A percentile compares a stretch with the other conserved stretches of the same genome.
These are phyloP conservation scores for Drosophila subpulchrella DNA, from an alignment of 1,140 invertebrate genomes.

Conservation along the genomic window DNA sequence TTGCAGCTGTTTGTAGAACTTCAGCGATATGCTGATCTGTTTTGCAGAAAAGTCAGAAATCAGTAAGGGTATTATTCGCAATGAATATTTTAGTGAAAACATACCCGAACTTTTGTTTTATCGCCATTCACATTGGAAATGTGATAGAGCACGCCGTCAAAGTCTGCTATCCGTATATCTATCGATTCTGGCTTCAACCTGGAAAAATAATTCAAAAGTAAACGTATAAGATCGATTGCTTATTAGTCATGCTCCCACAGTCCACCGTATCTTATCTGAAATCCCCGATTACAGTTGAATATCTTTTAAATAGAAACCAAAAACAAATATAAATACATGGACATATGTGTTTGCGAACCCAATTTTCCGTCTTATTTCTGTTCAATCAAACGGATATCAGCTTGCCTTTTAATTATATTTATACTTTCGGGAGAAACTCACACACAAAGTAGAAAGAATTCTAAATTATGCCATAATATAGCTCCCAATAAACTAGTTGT, in stretches of 20 bases:
- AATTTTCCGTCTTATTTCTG: background rate
- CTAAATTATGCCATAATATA: slow-evolving; percentile 40
- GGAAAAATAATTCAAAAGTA: slow-evolving; percentile 50
- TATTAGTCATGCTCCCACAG: slow-evolving; percentile 35
- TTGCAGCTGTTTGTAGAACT: slow-evolving; percentile 99
- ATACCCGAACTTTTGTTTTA: slow-evolving; percentile 98
- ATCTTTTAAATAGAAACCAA: background rate
- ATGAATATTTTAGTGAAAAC: slow-evolving; percentile 70
- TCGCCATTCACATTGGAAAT: slow-evolving; percentile 98
- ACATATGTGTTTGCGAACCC: slow-evolving; percentile 3
- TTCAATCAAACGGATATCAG: background rate
- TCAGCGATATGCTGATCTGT: slow-evolving; percentile 98
- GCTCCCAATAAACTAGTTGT: slow-evolving; percentile 22
- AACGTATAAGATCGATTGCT: slow-evolving; percentile 10
- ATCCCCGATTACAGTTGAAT: background rate
- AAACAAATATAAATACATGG: background rate
- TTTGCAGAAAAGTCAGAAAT: slow-evolving; percentile 55
- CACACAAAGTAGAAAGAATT: slow-evolving; percentile 21
- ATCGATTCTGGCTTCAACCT: slow-evolving; percentile 98
- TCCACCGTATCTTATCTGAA: slow-evolving; percentile 53
- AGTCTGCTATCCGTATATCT: slow-evolving; percentile 97
- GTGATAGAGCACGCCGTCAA: slow-evolving; percentile 99
- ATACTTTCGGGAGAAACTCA: slow-evolving; percentile 42
- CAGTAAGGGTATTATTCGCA: background rate
- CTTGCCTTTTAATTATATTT: slow-evolving; percentile 1